A percentile compares a stretch with the other conserved stretches of the same genome.
These are phyloP conservation scores for Trochalopteron elliotii DNA, from an alignment of 2,113 vertebrate species.

Conservation along the genomic window DNA sequence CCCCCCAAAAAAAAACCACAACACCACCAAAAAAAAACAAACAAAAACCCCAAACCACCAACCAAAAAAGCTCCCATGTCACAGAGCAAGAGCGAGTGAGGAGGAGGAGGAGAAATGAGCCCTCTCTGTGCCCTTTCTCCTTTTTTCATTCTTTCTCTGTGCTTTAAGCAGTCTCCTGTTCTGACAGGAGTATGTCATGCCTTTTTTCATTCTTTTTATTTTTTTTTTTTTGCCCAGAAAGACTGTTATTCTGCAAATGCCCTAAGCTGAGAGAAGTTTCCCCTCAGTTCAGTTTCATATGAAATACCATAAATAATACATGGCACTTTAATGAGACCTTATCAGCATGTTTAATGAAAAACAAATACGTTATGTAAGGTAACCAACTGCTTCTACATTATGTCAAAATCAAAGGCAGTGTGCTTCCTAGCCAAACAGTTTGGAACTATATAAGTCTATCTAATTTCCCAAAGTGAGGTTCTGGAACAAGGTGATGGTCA, in stretches of 20 bases:
- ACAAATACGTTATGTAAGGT: conserved; percentile 71
- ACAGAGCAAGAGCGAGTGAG: not conserved
- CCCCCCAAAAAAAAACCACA: not conserved
- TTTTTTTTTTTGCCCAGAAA: conserved; percentile 23
- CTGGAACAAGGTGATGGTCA: conserved; percentile 28
- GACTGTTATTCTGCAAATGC: conserved; percentile 40
- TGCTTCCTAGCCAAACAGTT: not conserved
- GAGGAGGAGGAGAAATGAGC: conserved; percentile 11
- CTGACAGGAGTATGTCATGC: conserved; percentile 42
- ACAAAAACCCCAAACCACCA: not conserved
- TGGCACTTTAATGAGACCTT: conserved; percentile 71
- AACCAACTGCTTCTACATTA: conserved; percentile 33
- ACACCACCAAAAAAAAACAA: too few species aligned
- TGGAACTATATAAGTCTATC: not conserved
- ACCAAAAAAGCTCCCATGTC: not conserved
- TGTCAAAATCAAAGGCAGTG: conserved; percentile 23
- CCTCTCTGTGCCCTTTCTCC: not conserved
- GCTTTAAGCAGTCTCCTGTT: conserved; percentile 55
- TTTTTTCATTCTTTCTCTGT: conserved; percentile 16
- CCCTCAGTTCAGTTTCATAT: conserved; percentile 67
- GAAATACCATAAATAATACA: conserved; percentile 75
- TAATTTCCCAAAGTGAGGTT: conserved; percentile 53
- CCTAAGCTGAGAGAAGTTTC: conserved; percentile 43
- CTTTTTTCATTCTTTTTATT: not conserved
- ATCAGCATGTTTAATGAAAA: conserved; percentile 78